Base-by-base conservation (phyloP, 2,888 invertebrate species). In the Phengaris alcon region DNA sequence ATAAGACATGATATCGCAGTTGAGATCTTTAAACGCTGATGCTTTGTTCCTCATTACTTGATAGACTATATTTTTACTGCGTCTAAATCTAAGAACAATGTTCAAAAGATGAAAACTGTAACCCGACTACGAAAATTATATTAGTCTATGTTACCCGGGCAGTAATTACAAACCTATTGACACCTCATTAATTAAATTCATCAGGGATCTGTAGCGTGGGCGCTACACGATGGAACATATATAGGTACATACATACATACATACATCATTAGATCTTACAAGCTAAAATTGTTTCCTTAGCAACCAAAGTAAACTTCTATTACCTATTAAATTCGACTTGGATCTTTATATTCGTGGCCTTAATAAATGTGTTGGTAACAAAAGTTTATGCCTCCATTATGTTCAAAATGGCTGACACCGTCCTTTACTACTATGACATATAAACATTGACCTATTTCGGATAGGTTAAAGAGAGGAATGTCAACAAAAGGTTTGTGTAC, bases 381-480 rank as follows among this genome's bases (percentile, higher is more conserved):
- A 76, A 76, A 77, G 70, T 74, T 72, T 72, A 72, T 35, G 4
- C 68, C 73, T 69, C 77, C 80, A 84, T 87, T 88, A 87, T 87
- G 83, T 83, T 84, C 83, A 84, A 91, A 91, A 91, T 90, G 92
- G 83, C 91, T 85, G 90, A 84, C 89, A 86, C 85, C 88, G 88
- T 90, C 82, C 81, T 81, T 79, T 79, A 79, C 81, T 83, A 82
- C 81, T 82, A 81, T 82, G 80, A 80, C 75, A 80, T 79, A 74
- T 57, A 77, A 84, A 88, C 87, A 87, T 87, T 89, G 90, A 86
- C 90, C 90, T 82, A 90, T 86, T 85, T 89, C 80, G 80, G 74
- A 85, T 85, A 85, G 86, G 87, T 87, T 85, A 86, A 81, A 74
- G 52, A 75, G 68, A 74, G 76, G 74, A 73, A 44, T n/a, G 15